These are phyloP conservation scores for Cenopis cana DNA, from an alignment of 2,888 invertebrate species.

Conservation along the genomic window DNA sequence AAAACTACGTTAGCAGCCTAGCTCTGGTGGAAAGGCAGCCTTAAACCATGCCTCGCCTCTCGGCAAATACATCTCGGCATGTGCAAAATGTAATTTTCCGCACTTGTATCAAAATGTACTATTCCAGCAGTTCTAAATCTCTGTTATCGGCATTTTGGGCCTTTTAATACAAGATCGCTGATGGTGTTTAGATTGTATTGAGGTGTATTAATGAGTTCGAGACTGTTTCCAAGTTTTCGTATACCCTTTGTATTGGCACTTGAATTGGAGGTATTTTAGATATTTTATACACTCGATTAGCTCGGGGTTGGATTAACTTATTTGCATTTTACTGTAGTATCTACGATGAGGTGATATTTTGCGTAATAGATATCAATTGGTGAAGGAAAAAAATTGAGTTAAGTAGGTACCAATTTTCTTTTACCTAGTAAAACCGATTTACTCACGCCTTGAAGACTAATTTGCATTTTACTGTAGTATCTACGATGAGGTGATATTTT, in stretches of 20 bases:
- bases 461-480: no score
- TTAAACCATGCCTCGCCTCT: no score
- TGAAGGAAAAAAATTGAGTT: no score
- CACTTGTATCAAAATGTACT: not conserved
- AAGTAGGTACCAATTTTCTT: no score
- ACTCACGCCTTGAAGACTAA: no score
- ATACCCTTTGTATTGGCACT: constrained; percentile 27
- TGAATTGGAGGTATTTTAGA: constrained; percentile 46
- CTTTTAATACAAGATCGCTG: constrained; percentile 75
- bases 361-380: no score
- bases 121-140: constrained; percentile 48
- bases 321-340: not conserved
- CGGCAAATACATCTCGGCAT: no score
- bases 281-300: constrained; percentile 49
- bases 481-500: no score
- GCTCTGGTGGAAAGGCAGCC: no score
- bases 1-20: no score
- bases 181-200: constrained; percentile 79
- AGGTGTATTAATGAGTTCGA: constrained; percentile 76
- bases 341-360: not conserved
- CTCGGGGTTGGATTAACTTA: constrained; percentile 40
- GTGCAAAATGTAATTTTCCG: no score
- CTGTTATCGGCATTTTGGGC: constrained; percentile 67
- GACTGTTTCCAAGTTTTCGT: constrained; percentile 59
- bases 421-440: no score